These are phyloP conservation scores for Abrostola triplasia DNA, from an alignment of 2,888 invertebrate species.

Conservation along the genomic window DNA sequence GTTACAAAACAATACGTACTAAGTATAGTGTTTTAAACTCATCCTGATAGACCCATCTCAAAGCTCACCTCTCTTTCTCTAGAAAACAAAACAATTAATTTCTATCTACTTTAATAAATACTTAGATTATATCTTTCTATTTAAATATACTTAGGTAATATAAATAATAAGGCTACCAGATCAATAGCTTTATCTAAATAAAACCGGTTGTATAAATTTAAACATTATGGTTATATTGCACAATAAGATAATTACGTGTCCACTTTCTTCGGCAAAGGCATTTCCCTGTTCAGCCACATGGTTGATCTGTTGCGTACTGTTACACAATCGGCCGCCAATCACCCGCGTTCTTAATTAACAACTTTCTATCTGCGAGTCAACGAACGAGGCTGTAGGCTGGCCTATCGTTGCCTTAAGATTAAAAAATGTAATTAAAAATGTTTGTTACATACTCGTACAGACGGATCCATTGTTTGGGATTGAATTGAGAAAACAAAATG, in stretches of 20 bases:
- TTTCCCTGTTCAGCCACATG: constrained; percentile 72
- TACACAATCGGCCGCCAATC: constrained; percentile 80
- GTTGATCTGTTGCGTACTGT: constrained; percentile 74
- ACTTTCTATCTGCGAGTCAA: constrained; percentile 85
- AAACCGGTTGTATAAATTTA: background rate
- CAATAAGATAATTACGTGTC: constrained; percentile 56
- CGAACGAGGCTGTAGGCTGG: constrained; percentile 67
- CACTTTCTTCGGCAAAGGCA: constrained; percentile 61
- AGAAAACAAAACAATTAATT: too few relatives aligned
- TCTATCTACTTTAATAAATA: too few relatives aligned
- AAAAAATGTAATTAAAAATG: constrained; percentile 56
- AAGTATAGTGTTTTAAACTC: too few relatives aligned
- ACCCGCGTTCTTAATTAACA: constrained; percentile 78
- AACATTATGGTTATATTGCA: constrained; percentile 29
- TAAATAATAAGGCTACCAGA: too few relatives aligned
- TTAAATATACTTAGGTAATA: too few relatives aligned
- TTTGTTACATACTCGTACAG: constrained; percentile 11
- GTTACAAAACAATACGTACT: too few relatives aligned
- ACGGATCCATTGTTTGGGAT: constrained; percentile 27
- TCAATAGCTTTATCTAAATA: background rate
- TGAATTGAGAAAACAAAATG: constrained; percentile 9
- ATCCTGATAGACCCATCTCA: too few relatives aligned
- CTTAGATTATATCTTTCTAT: too few relatives aligned
- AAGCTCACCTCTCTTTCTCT: too few relatives aligned
- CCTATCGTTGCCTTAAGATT: constrained; percentile 47